A percentile compares a stretch with the other conserved stretches of the same genome.
phyloP scores from a whole-genome alignment of 2,888 invertebrate genomes.

The Drosophila meridionalis region DNA sequence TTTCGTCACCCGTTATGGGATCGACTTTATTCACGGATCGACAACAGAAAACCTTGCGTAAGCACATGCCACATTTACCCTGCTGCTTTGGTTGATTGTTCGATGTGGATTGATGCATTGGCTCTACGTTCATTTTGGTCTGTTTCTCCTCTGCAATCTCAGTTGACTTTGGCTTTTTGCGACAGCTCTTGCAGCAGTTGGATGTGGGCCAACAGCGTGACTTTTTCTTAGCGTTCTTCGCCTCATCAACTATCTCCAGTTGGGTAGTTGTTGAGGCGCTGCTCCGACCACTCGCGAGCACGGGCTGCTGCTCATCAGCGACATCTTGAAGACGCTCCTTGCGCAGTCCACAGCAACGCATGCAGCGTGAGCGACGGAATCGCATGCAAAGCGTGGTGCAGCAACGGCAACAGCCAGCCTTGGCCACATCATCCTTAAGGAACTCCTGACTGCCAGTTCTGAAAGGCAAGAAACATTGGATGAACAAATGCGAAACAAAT shows the following conservation, averaged over 20 bases:
- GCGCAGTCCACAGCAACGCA: constrained; percentile 79
- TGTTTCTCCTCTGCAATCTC: constrained; percentile 32
- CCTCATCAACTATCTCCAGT: constrained; percentile 81
- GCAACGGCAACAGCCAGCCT: constrained; percentile 79
- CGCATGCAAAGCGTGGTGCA: constrained; percentile 84
- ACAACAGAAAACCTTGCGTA: constrained; percentile 84
- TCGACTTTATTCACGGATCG: constrained; percentile 84
- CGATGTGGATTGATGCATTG: constrained; percentile 37
- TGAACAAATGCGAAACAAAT: background rate
- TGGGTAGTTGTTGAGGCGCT: constrained; percentile 74
- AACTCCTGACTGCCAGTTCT: constrained; percentile 84
- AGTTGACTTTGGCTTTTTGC: constrained; percentile 76
- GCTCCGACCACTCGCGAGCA: constrained; percentile 75
- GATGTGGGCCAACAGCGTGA: constrained; percentile 83
- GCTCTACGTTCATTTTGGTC: constrained; percentile 55
- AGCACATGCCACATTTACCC: constrained; percentile 82
- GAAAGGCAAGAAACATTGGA: constrained; percentile 1
- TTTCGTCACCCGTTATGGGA: constrained; percentile 80
- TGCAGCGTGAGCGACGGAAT: constrained; percentile 83
- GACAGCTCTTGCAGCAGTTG: constrained; percentile 84
- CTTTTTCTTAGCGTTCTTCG: constrained; percentile 60
- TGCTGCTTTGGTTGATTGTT: constrained; percentile 57
- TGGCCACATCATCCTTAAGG: constrained; percentile 70
- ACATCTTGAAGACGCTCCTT: constrained; percentile 58
- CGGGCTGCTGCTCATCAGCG: constrained; percentile 75